Base-by-base conservation (phyloP, 35 echinoderm and acorn worm species). In the Amphiura filiformis region DNA sequence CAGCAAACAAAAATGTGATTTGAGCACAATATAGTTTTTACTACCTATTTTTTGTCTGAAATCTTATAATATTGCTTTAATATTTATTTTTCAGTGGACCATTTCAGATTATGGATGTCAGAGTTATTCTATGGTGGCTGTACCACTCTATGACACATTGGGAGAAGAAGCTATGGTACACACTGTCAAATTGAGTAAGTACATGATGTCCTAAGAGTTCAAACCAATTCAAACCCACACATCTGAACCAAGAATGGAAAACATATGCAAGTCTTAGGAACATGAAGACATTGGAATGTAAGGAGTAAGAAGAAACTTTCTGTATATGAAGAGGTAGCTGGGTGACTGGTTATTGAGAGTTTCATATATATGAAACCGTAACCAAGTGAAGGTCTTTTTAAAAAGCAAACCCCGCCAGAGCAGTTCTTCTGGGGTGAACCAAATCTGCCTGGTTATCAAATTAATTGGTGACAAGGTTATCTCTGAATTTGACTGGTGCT, bases 121-220 rank as follows among this genome's bases (percentile, higher is more conserved):
- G 35, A 64, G 89, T 0, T 98, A 83, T 44, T 90, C 87, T 31
- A 98, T 98, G 86, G 84, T 92, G 0, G 75, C 93, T 23, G 92
- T 94, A 0, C 92, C 96, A 1, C 56, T 98, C 22, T 98, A 98
- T 79, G 93, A 94, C 65, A 98, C 96, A 12, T 81, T 98, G 0
- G 96, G 96, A 22, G 84, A 82, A 13, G 76, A 94, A 31, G 93
- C 93, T 14, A 91, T 84, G 23, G 81, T 91, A 36, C 89, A 92
- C 76, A 98, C 94, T 30, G 89, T 98, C 36, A 92, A 94, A 37
- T 76, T 92, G 57, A 91, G 96, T 97, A 85, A 91, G 91, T 88
- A 56, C 44, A 52, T 20, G 7, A 52, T 20, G 7, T 7, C 20
- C 7, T 11, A 52, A 52, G 44, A 11, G 44, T 11, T 7, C 20